Base-by-base conservation (phyloP, 2,113 vertebrate genomes). In the Ophthalmotilapia sp. region DNA sequence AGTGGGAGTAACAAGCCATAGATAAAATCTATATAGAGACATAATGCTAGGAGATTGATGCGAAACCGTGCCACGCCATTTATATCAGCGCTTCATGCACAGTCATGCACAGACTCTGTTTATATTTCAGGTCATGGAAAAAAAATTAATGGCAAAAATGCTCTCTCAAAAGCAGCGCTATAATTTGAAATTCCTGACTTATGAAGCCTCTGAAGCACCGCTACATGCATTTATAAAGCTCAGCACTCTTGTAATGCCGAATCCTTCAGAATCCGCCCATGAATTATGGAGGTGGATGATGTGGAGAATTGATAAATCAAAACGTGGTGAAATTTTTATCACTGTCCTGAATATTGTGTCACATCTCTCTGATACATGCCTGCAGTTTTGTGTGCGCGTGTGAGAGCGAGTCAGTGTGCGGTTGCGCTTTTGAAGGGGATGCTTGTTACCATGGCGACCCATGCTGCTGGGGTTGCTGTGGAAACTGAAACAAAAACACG, bases 401-500 rank as follows among this genome's bases (percentile, higher is more conserved):
- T 88, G 55, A 21, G 40, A 17, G 23, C 19, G 33, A 65, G 79
- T 53, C 36, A 2, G 9, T 81, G 83, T 85, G 79, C 54, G 42
- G 49, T 62, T 77, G 51, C 2, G 68, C 42, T 60, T 86, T 9
- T 77, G 79, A 86, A 82, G 60, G 62, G 84, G 90, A 91, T 95
- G 23, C 91, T 91, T 94, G 94, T 96, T 95, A 87, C 95, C 94
- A 94, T 96, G 94, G 94, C 23, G 65, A 96, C 88, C 93, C 91
- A 94, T 94, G 94, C 90, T 89, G 83, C 23, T 15, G 26, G 73
- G 19, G 90, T 95, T 90, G 92, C 79, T 93, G 93, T 93, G 89
- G 93, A 90, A 94, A 95, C 94, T 93, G 91, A 93, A 95, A 95
- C 89, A 91, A 94, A 95, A 95, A 94, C 92, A 95, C 23, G 86